Evolutionary conservation across 2,113 vertebrate genomes (phyloP), one percentile per base, ranked within the genome.

Genomic region (Brachirus orientalis): DNA sequence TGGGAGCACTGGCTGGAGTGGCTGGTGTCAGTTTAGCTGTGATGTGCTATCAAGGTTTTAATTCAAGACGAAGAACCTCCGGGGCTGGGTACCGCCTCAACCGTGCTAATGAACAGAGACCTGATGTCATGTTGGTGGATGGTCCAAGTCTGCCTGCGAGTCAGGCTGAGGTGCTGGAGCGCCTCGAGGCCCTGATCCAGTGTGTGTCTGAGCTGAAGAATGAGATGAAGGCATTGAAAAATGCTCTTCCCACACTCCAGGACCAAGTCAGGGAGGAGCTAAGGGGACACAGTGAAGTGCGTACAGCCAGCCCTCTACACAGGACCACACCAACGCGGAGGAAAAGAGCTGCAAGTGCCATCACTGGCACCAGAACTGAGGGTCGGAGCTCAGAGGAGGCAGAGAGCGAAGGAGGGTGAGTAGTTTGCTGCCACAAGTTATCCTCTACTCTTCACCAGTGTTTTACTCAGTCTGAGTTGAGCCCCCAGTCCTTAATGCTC

Each of bases 391-490:
- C 98, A 50, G 97, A 98, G 86, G 97, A 99, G 44, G 94, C 94
- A 0, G 98, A 98, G 88, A 98, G 98, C 70, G 97, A 99, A 91
- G 96, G 95, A 88, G 96, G 97, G 97, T 99, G 82, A 96, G 97
- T 94, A 43, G 28, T 14, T 46, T 19, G 10, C 40, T 40, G 9
- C 14, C 10, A 19, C 20, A 38, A 14, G 3, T 3, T 16, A 6
- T 14, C 40, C 10, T 43, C 1, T 10, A 43, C 11, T 43, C 10
- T 10, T 13, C 4, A 43, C 4, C 10, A 43, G 12, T 13, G 40
- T 43, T 43, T 9, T 43, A 28, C 28, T 43, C 14, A 14, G 11
- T 12, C 14, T 43, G 12, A 5, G 11, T 43, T 12, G 2, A 13
- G 40, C 2, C 40, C 40, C 12, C 4, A 43, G 3, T 40, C 11